phyloP scores from a whole-genome alignment of 2,797 vertebrate species.

The Dallia pectoralis region DNA sequence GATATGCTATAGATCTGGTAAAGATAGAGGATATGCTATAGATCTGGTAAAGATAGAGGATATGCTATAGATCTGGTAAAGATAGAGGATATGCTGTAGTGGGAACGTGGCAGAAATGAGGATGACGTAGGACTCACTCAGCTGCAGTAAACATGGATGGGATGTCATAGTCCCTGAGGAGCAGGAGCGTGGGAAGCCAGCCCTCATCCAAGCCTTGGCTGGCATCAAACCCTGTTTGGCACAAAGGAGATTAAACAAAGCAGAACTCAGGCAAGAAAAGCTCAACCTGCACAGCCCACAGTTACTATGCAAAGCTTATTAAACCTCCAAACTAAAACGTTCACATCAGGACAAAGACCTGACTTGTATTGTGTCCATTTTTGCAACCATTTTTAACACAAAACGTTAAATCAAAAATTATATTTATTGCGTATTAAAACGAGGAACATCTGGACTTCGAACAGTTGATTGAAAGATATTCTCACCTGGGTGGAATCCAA shows the following conservation, averaged over 20 bases:
- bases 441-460: not conserved
- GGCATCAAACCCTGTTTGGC: constrained; percentile 74
- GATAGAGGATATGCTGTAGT: not conserved
- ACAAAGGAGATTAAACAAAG: not conserved
- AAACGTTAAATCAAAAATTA: not conserved
- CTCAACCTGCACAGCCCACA: not conserved
- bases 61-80: not conserved
- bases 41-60: no score
- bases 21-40: no score
- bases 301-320: not conserved
- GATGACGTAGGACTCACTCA: constrained; percentile 62
- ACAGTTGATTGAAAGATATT: no score
- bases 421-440: not conserved
- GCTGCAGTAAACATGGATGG: constrained; percentile 77
- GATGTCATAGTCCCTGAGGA: constrained; percentile 81
- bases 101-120: not conserved
- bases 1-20: no score
- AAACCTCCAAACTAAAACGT: not conserved
- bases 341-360: not conserved
- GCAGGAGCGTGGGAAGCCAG: constrained; percentile 81
- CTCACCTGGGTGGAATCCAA: constrained; percentile 90
- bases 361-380: not conserved
- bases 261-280: not conserved
- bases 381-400: not conserved
- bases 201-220: constrained; percentile 71